These are phyloP conservation scores for Montipora cactus DNA, from an alignment of 64 coral and sea anemone species.

Conservation along the genomic window DNA sequence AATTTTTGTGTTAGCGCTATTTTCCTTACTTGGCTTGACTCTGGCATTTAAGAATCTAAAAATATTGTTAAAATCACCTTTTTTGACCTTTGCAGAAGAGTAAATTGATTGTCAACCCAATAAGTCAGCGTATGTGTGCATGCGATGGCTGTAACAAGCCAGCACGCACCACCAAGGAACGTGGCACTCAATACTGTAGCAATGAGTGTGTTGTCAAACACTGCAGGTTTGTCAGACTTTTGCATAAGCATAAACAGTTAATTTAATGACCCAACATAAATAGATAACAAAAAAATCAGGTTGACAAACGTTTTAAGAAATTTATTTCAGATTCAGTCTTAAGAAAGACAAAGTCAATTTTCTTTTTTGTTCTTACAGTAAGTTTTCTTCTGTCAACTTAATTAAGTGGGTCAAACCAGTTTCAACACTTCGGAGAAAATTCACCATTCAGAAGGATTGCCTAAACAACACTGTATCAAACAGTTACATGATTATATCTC, in stretches of 20 bases:
- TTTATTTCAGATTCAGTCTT: not conserved
- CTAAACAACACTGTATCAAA: too few species aligned
- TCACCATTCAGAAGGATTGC: too few species aligned
- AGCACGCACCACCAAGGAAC: conserved; percentile 87
- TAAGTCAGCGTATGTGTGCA: conserved; percentile 82
- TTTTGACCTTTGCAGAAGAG: conserved; percentile 63
- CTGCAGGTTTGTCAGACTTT: conserved; percentile 65
- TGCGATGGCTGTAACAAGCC: conserved; percentile 91
- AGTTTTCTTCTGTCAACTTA: too few species aligned
- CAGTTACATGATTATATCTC: too few species aligned
- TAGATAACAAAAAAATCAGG: too few species aligned
- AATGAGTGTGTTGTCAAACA: conserved; percentile 92
- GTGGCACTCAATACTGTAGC: conserved; percentile 93
- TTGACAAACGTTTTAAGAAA: too few species aligned
- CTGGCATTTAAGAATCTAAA: not conserved
- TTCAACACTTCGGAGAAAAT: too few species aligned
- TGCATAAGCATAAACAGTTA: too few species aligned
- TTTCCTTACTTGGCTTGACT: not conserved
- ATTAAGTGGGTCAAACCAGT: too few species aligned
- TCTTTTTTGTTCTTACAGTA: too few species aligned
- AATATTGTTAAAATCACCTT: not conserved
- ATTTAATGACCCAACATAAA: too few species aligned
- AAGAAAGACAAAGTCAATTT: too few species aligned
- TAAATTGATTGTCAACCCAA: conserved; percentile 89
- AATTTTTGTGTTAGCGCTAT: not conserved